Conservation (phyloP, 2,888 invertebrate species). For the Desoria tigrina region DNA sequence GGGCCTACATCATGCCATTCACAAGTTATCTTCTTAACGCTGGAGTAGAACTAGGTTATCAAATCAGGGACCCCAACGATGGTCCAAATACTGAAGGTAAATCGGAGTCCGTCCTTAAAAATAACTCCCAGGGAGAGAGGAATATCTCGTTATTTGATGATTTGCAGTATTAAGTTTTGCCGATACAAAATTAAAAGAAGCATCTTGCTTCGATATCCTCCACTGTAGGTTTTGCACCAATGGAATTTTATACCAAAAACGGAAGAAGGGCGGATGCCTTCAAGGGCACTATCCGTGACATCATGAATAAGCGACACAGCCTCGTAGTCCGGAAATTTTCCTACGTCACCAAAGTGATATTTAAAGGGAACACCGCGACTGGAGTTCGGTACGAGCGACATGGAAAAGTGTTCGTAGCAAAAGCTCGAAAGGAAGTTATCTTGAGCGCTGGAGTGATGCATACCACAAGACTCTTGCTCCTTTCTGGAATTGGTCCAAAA, state of each 20-base stretch:
- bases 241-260: conserved; percentile 28
- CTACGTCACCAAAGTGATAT: conserved; percentile 29
- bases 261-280: conserved; percentile 25
- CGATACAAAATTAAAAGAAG: conserved; percentile 3
- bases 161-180: neutral
- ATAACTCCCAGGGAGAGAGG: too few species aligned
- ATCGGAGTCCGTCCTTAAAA: too few species aligned
- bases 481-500: conserved; percentile 28
- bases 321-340: conserved; percentile 26
- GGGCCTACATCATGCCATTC: conserved; percentile 25
- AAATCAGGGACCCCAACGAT: conserved; percentile 29
- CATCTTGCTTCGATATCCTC: neutral
- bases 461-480: conserved; percentile 16
- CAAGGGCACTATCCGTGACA: conserved; percentile 12
- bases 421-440: conserved; percentile 21
- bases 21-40: conserved; percentile 24
- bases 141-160: too few species aligned
- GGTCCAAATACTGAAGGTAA: conserved; percentile 31
- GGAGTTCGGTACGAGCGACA: conserved; percentile 35
- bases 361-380: conserved; percentile 10
- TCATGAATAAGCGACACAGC: conserved; percentile 22
- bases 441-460: conserved; percentile 25
- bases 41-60: conserved; percentile 30
- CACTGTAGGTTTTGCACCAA: conserved; percentile 25
- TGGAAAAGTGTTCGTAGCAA: conserved; percentile 22